Base-by-base conservation (phyloP, 2,888 invertebrate species). In the Tridacna gigas region DNA sequence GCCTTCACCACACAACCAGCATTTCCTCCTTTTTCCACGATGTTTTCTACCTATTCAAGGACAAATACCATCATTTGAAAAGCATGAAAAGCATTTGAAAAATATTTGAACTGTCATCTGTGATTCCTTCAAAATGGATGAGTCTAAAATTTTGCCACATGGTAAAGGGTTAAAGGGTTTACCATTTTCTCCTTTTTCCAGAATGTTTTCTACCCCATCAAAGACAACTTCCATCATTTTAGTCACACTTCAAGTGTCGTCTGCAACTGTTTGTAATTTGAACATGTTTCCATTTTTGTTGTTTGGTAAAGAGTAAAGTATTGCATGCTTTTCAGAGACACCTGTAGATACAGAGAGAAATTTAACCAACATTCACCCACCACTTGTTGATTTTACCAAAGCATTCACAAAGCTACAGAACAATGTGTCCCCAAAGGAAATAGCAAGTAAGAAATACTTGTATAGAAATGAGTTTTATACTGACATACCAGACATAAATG, bases 401-500 rank as follows among this genome's bases (percentile, higher is more conserved):
- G 89, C 86, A 20, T 45, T 79, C 9, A 78, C 75, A 51, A 75
- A 65, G 37, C 61, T 28, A 56, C 77, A 61, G 13, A 0, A 15
- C 15, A 45, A n/a, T 56, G 37, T 12, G 15, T 77, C 74, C 60
- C 80, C 77, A 45, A 37, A 37, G 37, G 73, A 78, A 0, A 26
- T 2, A 11, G 20, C 69, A 45, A 79, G 71, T 56, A 78, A 82
- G 45, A 73, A 77, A 47, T 90, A 89, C 73, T 37, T 89, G 51
- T 77, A 69, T 69, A 79, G 82, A 15, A 85, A 89, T 80, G 79
- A 87, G 65, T 76, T 80, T 66, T 77, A 80, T 48, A 86, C 77
- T 67, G 91, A 92, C 78, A 73, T 90, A 12, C 92, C 92, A 37
- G 85, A 81, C 9, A 45, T 90, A 13, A 80, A 89, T 37, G 66